Evolutionary conservation across 64 coral and sea anemone species (phyloP), one percentile per base, ranked within the genome.

Genomic region (Orbicella faveolata): DNA sequence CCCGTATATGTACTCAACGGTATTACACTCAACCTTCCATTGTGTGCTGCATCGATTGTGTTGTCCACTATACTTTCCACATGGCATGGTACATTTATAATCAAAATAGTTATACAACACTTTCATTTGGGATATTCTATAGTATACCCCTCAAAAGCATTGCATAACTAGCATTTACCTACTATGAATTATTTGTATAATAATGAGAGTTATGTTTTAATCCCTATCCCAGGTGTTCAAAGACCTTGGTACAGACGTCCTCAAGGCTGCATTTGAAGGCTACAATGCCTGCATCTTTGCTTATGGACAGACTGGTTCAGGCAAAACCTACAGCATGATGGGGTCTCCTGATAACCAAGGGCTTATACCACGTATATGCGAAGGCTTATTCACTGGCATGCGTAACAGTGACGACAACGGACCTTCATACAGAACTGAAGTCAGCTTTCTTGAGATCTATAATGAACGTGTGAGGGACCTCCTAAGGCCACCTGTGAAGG

Each of bases 361-460:
- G 34, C 89, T 99, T 30, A 99, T 99, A 72, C 97, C 97, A 25
- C 86, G 91, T 53, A 99, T 99, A 59, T 99, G 97, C 83, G 90
- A 99, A 73, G 90, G 90, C 14, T 80, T 99, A 86, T 99, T 99
- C 41, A 77, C 88, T 4, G 92, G 90, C 55, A 96, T 99, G 97
- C 90, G 75, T 2, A 93, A 99, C 67, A 86, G 80, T 39, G 89
- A 81, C 8, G 93, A 96, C 82, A 63, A 93, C 52, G 77, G 97
- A 8, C 79, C 95, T 75, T 99, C 97, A 26, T 96, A 95, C 67
- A 79, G 97, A 85, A 99, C 97, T 25, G 97, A 99, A 80, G 97
- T 99, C 75, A 99, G 97, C 85, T 99, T 93, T 75, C n/a, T 99
- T 33, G 97, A 99, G 75, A 99, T 99, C 68, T 99, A 99, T 10